Evolutionary conservation across 2,888 invertebrate species (phyloP), one percentile per base, ranked within the genome.

Genomic region (Orthosia gracilis): DNA sequence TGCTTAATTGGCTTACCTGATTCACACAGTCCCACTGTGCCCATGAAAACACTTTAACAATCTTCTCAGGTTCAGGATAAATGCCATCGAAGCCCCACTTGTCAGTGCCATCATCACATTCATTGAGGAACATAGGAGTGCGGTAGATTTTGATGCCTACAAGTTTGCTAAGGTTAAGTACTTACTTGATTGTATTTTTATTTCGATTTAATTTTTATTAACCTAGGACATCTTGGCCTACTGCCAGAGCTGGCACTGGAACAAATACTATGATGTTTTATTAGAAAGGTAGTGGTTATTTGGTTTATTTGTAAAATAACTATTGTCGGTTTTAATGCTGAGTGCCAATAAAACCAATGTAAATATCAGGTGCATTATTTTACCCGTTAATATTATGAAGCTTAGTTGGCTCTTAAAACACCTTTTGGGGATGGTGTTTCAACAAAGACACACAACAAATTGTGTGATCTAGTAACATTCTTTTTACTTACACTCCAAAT

Each of bases 1-100:
- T 18, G 1, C 9, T 23, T 70, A n/a, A 13, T 21, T 23, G 1
- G 23, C 67, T 73, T 89, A 96, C 96, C 94, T 96, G 96, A 93
- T 98, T 97, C 17, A 96, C 94, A 76, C 98, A 97, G 90, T 98
- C 98, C 98, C 98, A 98, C 88, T 98, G 98, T 0, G 98, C 98
- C 98, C 98, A 99, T 54, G 98, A 97, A 89, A 98, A 98, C 59
- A 97, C 97, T 89, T 97, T 97, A 3, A 98, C 98, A 81, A 97
- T 94, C 12, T 94, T 96, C 86, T 97, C 97, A 4, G 97, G 96
- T 40, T 96, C 95, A 0, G 97, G 89, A 21, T 97, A 94, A 21
- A 95, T 95, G 0, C 96, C 96, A 88, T 97, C 97, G 81, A 97
- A 95, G 18, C 95, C 95, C 97, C 97, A 97, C 77, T 95, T 96